phyloP scores from a whole-genome alignment of 2,888 invertebrate species.

The Drosophila austrosaltans region DNA sequence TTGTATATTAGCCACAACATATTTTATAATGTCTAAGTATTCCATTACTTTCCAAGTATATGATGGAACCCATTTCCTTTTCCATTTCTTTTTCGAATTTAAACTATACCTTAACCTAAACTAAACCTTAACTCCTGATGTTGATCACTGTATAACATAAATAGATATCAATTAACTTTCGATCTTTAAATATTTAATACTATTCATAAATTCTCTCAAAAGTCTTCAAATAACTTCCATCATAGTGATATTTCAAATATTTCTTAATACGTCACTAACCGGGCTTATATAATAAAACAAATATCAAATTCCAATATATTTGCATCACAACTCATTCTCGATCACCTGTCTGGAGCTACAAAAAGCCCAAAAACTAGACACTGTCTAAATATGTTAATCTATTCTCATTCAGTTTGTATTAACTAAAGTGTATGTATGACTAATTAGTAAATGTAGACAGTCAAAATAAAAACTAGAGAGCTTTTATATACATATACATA shows the following conservation, averaged over 20 bases:
- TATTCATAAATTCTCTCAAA: neutral
- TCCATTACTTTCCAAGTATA: too few species aligned
- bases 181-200: neutral
- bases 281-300: neutral
- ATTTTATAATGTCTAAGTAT: too few species aligned
- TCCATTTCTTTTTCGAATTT: too few species aligned
- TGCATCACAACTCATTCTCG: conserved; percentile 5
- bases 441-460: conserved; percentile 40
- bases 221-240: neutral
- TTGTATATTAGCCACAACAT: too few species aligned
- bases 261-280: neutral
- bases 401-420: conserved; percentile 34
- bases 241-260: neutral
- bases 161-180: too few species aligned
- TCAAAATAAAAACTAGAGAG: conserved; percentile 12
- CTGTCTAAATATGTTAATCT: conserved; percentile 34
- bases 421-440: conserved; percentile 35
- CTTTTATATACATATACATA: conserved; percentile 25
- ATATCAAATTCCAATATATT: neutral
- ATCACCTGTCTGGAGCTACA: conserved; percentile 21
- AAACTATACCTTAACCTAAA: too few species aligned
- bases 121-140: too few species aligned
- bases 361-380: conserved; percentile 41
- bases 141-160: too few species aligned
- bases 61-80: too few species aligned